A percentile compares a stretch with the other conserved stretches of the same genome.
These are phyloP conservation scores for Chelonoidis abingdonii DNA, from an alignment of 2,113 vertebrate species.

Conservation along the genomic window DNA sequence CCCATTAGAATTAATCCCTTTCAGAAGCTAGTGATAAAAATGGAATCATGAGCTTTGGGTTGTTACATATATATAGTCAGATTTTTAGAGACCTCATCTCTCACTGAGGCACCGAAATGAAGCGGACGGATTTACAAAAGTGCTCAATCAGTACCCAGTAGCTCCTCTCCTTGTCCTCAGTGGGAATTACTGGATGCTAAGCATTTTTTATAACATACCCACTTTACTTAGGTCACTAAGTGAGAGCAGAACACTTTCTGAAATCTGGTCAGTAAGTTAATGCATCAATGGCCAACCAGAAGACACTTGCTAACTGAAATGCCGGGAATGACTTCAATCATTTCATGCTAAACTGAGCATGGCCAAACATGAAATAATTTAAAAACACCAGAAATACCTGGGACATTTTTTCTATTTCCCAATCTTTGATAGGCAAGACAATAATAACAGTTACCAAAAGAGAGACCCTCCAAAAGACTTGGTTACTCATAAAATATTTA, in stretches of 20 bases:
- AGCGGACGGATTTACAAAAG: background rate
- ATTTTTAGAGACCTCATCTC: background rate
- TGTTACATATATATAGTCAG: background rate
- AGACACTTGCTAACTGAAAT: background rate
- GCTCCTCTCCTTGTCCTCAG: background rate
- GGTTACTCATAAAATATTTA: background rate
- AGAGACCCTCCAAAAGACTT: background rate
- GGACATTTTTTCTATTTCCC: background rate
- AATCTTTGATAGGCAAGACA: background rate
- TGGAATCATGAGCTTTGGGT: background rate
- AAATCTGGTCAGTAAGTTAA: background rate
- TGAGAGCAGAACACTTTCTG: background rate
- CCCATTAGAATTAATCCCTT: background rate
- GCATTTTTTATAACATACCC: background rate
- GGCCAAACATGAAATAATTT: background rate
- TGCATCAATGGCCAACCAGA: background rate
- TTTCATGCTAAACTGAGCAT: background rate
- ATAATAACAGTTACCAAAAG: background rate
- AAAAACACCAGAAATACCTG: background rate
- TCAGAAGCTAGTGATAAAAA: background rate
- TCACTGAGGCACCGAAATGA: accelerated
- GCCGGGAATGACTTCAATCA: background rate
- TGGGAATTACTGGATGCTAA: background rate
- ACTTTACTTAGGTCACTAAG: background rate
- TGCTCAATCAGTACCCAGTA: background rate